Evolutionary conservation across 2,113 vertebrate genomes (phyloP).

Genomic region (Puntigrus tetrazona): DNA sequence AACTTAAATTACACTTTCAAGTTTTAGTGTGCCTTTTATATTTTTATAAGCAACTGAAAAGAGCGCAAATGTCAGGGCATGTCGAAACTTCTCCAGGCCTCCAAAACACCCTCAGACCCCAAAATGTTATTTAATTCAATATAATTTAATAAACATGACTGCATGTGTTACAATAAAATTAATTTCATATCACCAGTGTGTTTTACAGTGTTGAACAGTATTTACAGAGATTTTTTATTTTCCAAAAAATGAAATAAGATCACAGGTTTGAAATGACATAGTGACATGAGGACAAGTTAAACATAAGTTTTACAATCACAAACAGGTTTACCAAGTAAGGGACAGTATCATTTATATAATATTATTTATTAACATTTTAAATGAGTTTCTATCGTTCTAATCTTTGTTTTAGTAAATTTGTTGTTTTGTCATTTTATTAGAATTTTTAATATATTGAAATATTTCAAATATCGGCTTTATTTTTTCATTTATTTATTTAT

Average conservation of each 20-base stretch:
- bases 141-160: not conserved
- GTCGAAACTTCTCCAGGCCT: too few species aligned
- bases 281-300: not conserved
- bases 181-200: too few species aligned
- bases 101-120: too few species aligned
- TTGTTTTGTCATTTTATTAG: too few species aligned
- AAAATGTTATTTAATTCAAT: not conserved
- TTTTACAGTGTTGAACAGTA: too few species aligned
- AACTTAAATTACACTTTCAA: too few species aligned
- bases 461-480: too few species aligned
- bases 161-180: not conserved
- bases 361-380: not conserved
- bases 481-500: too few species aligned
- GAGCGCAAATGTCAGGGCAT: too few species aligned
- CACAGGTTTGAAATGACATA: not conserved
- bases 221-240: not conserved
- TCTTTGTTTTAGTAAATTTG: not conserved
- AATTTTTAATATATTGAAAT: too few species aligned
- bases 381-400: not conserved
- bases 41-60: too few species aligned
- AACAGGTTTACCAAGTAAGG: not conserved
- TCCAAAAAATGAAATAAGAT: not conserved
- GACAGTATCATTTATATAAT: not conserved
- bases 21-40: too few species aligned
- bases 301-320: not conserved